Evolutionary conservation across 2,797 vertebrate species (phyloP).

Genomic region (Peromyscus melanophrys): DNA sequence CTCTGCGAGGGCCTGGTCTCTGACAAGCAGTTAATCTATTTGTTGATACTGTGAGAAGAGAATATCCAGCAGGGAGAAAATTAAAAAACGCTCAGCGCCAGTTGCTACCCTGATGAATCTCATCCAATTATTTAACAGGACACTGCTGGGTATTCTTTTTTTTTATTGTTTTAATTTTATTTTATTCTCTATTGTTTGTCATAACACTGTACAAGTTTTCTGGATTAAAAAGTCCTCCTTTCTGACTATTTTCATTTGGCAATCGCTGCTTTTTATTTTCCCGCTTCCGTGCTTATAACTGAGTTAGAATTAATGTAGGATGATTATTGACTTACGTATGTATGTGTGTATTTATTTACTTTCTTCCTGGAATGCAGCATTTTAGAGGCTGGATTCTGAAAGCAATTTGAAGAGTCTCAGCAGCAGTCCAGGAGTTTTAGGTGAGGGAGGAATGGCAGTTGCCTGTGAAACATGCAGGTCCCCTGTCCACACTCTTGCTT

Average conservation of each 20-base stretch:
- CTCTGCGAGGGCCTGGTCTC: slow-evolving; percentile 3
- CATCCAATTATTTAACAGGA: slow-evolving; percentile 81
- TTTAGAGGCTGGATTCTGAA: slow-evolving; percentile 44
- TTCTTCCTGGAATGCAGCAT: slow-evolving; percentile 50
- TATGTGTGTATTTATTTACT: slow-evolving; percentile 62
- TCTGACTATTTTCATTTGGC: slow-evolving; percentile 57
- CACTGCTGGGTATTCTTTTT: slow-evolving; percentile 70
- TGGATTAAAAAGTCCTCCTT: slow-evolving; percentile 28
- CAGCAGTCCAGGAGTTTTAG: background rate
- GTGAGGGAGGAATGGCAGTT: background rate
- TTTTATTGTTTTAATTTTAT: slow-evolving; percentile 70
- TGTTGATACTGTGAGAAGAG: slow-evolving; percentile 73
- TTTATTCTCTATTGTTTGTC: slow-evolving; percentile 76
- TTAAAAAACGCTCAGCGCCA: slow-evolving; percentile 78
- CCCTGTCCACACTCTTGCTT: background rate
- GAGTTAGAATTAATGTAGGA: slow-evolving; percentile 47
- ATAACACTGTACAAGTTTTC: slow-evolving; percentile 70
- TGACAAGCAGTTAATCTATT: slow-evolving; percentile 80
- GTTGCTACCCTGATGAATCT: slow-evolving; percentile 64
- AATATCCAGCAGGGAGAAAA: slow-evolving; percentile 79
- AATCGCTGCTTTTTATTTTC: background rate
- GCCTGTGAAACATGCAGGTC: background rate
- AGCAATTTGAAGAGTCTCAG: slow-evolving; percentile 9
- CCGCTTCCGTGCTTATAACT: slow-evolving; percentile 37
- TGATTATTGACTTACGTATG: slow-evolving; percentile 56